These are phyloP conservation scores for Pomacea maculata DNA, from an alignment of 1,140 invertebrate species.

Conservation along the genomic window DNA sequence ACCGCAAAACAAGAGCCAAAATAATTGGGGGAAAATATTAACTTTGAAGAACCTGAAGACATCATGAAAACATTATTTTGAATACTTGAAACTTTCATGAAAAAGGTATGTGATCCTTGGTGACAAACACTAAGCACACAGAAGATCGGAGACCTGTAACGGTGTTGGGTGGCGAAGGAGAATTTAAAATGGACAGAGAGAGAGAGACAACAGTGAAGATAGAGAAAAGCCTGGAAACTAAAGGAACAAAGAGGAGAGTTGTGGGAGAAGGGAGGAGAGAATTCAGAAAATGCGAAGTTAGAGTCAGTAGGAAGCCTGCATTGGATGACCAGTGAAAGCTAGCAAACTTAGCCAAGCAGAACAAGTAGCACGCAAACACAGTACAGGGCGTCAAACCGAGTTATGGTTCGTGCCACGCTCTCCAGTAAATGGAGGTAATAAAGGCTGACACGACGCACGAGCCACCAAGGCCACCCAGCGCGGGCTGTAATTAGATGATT, in stretches of 20 bases:
- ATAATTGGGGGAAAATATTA: too few species aligned
- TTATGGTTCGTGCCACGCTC: conserved; percentile 4
- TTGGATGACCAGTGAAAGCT: neutral
- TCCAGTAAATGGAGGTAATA: conserved; percentile 10
- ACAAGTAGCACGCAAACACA: conserved; percentile 6
- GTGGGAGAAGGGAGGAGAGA: neutral
- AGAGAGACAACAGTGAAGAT: neutral
- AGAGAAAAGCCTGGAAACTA: neutral
- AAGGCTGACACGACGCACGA: conserved; percentile 6
- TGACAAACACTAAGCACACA: too few species aligned
- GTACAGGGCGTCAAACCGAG: conserved; percentile 3
- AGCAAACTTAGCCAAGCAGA: conserved; percentile 4
- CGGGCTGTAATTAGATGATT: conserved; percentile 4
- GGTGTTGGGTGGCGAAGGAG: too few species aligned
- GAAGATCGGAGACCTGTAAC: too few species aligned
- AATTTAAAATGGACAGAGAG: neutral
- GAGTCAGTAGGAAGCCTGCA: too few species aligned
- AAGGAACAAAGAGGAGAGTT: neutral
- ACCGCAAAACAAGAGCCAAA: too few species aligned
- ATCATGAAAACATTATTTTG: too few species aligned
- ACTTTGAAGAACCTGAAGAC: too few species aligned
- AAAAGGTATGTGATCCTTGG: too few species aligned
- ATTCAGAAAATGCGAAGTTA: neutral
- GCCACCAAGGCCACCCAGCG: neutral
- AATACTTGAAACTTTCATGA: too few species aligned